These are phyloP conservation scores for Eudemis profundana DNA, from an alignment of 2,888 invertebrate genomes.

Conservation along the genomic window DNA sequence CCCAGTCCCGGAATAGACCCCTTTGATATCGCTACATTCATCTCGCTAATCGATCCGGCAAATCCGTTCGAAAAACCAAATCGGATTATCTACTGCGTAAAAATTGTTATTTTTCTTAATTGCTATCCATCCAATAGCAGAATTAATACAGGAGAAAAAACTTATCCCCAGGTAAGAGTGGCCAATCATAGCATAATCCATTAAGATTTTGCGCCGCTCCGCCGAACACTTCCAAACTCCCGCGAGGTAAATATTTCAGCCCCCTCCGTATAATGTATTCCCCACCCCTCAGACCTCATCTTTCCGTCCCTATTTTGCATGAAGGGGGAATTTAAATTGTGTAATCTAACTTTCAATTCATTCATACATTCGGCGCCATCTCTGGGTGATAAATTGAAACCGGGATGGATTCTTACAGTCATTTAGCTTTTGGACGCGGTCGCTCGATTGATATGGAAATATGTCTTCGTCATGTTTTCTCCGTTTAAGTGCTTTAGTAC, in stretches of 20 bases:
- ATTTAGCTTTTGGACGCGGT: constrained; percentile 67
- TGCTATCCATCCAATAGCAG: constrained; percentile 59
- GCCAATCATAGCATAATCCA: constrained; percentile 84
- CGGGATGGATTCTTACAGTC: constrained; percentile 75
- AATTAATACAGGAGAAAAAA: constrained; percentile 65
- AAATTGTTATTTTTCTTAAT: constrained; percentile 73
- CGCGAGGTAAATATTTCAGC: constrained; percentile 83
- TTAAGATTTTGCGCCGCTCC: constrained; percentile 81
- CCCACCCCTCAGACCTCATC: constrained; percentile 79
- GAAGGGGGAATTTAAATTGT: constrained; percentile 85
- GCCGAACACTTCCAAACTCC: constrained; percentile 80
- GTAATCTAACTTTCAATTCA: constrained; percentile 86
- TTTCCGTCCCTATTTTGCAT: constrained; percentile 84
- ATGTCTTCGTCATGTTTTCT: constrained; percentile 51
- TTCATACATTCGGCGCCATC: constrained; percentile 85
- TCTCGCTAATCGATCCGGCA: constrained; percentile 57
- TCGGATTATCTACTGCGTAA: constrained; percentile 37
- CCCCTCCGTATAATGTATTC: constrained; percentile 78
- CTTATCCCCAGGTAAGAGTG: constrained; percentile 73
- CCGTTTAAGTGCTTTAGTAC: constrained; percentile 48
- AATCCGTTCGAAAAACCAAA: constrained; percentile 54
- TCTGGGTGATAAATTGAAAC: constrained; percentile 84
- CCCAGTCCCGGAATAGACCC: constrained; percentile 42
- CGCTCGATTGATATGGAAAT: constrained; percentile 63
- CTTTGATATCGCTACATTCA: constrained; percentile 59